A percentile compares a stretch with the other conserved stretches of the same genome.
Conservation (phyloP, 2,797 vertebrate genomes). For the Tympanoctomys barrerae region DNA sequence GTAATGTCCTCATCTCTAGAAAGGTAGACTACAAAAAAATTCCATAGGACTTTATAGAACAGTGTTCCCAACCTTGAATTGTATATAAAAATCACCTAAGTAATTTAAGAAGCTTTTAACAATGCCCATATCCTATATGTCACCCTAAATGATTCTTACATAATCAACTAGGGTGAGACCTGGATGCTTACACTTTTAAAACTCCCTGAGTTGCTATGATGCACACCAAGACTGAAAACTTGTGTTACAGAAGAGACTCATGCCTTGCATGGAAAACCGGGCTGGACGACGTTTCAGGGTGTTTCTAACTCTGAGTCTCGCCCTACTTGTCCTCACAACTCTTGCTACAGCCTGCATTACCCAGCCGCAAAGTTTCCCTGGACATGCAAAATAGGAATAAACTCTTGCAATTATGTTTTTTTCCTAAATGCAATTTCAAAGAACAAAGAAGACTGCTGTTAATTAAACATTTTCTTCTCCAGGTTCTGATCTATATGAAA, state of each 20-base stretch:
- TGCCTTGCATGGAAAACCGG: not conserved
- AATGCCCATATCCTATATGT: not conserved
- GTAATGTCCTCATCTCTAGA: not conserved
- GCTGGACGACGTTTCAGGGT: not conserved
- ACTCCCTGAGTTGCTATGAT: not conserved
- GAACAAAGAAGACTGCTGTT: not conserved
- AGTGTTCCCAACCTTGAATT: not conserved
- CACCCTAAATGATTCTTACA: not conserved
- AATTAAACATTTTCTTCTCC: not conserved
- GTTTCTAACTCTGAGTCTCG: not conserved
- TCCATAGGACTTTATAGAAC: slow-evolving; percentile 6
- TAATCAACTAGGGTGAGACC: not conserved
- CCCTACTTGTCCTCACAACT: not conserved
- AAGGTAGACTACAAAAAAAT: not conserved
- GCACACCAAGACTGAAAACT: not conserved
- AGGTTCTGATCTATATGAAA: slow-evolving; percentile 4
- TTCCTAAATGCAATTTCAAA: slow-evolving; percentile 24
- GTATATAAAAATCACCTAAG: not conserved
- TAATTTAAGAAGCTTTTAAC: not conserved
- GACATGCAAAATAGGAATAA: not conserved
- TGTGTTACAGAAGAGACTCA: not conserved
- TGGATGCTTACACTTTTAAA: not conserved
- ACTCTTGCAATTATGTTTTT: not conserved
- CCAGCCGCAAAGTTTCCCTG: not conserved
- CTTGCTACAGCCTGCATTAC: not conserved